Evolutionary conservation across 2,797 vertebrate species (phyloP), one percentile per base, ranked within the genome.

Genomic region (Eleutherodactylus coqui): DNA sequence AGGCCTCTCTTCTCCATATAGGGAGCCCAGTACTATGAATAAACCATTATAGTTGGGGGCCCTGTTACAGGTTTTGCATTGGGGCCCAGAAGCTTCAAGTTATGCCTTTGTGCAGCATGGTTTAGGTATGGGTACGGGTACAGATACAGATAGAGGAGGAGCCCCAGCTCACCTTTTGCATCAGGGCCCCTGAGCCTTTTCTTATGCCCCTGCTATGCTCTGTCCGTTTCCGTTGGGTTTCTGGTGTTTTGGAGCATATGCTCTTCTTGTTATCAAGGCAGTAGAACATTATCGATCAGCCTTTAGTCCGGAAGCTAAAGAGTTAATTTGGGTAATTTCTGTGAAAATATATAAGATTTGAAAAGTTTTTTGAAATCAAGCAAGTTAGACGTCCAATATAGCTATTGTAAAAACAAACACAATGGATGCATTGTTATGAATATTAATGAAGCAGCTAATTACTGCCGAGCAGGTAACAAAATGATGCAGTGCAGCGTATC

Each of bases 381-480:
- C 24, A 51, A 34, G 11, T 75, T 24, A 80, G 21, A n/a, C 55
- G 6, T 10, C 9, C 17, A 58, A 27, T 1, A 16, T 27, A 70
- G 29, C 51, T 21, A 10, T 14, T 55, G 24, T 13, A 72, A 55
- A 72, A 41, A 43, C 34, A 36, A 38, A 11, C 27, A 13, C 36
- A 21, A 10, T 82, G 47, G 27, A 14, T 73, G 67, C 7, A 58
- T 73, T 73, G 49, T 73, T 73, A 75, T 73, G 32, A 60, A 75
- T 55, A 45, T 58, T 38, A 75, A 83, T 75, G 27, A 70, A 14
- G 81, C 49, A 45, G 73, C 51, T 83, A 36, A 82, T 55, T 70
- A 82, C 47, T 29, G 34, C 21, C 53, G 64, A 38, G 55, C 69
- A 83, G 69, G 81, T 83, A 83, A 72, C 67, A 73, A 21, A 83